Percentiles rank a stretch among this genome's conserved stretches.
phyloP scores from a whole-genome alignment of 1,140 invertebrate genomes.

The Ceratosolen solmsi region DNA sequence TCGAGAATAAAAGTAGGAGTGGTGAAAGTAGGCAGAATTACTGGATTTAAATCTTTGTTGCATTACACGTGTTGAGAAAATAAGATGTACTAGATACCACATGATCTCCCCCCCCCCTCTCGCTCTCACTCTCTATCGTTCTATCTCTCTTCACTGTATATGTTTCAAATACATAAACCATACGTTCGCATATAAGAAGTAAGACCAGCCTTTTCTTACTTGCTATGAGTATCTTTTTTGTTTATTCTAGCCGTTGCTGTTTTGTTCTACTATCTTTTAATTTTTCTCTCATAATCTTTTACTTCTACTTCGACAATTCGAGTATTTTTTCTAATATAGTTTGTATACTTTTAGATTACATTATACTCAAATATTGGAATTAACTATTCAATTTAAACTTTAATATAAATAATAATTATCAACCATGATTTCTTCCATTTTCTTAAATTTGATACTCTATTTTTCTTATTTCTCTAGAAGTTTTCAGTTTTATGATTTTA shows the following conservation, averaged over 20 bases:
- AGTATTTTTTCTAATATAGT: neutral
- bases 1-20: slow-evolving; percentile 15
- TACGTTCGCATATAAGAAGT: neutral
- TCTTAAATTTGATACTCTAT: too few relatives aligned
- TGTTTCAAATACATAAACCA: slow-evolving; percentile 9
- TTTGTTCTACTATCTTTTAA: neutral
- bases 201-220: neutral
- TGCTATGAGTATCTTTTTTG: neutral
- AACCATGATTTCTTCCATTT: too few relatives aligned
- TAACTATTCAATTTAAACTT: too few relatives aligned
- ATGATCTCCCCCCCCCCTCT: neutral
- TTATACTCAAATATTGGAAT: too few relatives aligned
- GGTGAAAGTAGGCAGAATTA: slow-evolving; percentile 53
- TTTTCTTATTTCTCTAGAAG: too few relatives aligned
- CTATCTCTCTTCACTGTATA: too few relatives aligned
- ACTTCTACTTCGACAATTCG: neutral
- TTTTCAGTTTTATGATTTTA: too few relatives aligned
- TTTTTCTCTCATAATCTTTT: neutral
- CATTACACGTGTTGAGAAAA: slow-evolving; percentile 49
- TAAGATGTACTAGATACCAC: slow-evolving; percentile 26
- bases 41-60: slow-evolving; percentile 59
- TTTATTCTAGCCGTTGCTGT: neutral
- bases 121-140: neutral
- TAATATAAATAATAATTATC: too few relatives aligned
- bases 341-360: too few relatives aligned